phyloP scores from a whole-genome alignment of 2,797 vertebrate species.

The Characodon lateralis region DNA sequence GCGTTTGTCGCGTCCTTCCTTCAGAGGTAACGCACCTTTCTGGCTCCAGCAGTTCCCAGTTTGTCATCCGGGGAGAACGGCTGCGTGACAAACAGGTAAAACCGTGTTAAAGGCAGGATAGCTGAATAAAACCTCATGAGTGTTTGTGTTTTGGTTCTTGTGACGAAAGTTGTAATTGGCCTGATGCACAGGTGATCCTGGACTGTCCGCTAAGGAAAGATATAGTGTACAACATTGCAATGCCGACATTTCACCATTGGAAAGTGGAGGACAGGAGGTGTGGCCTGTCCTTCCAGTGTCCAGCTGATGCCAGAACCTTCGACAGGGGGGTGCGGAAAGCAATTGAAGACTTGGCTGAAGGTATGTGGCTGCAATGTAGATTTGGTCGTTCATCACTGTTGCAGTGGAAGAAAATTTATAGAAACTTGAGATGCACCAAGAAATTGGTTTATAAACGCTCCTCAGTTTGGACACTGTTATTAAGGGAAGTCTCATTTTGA shows the following conservation, averaged over 20 bases:
- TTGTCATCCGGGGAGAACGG: constrained; percentile 97
- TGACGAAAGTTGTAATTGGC: neutral
- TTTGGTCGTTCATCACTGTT: neutral
- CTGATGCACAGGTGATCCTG: constrained; percentile 88
- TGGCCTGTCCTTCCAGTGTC: constrained; percentile 96
- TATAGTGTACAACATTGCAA: constrained; percentile 96
- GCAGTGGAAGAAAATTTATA: neutral
- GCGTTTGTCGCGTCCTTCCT: constrained; percentile 93
- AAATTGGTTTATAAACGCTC: neutral
- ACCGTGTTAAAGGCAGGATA: neutral
- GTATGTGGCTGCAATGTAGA: constrained; percentile 60
- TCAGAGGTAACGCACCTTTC: constrained; percentile 79
- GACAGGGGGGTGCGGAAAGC: constrained; percentile 97
- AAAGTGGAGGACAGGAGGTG: constrained; percentile 95
- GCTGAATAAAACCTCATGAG: neutral
- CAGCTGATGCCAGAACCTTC: constrained; percentile 95
- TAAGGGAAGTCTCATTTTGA: too few relatives aligned
- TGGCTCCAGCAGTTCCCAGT: constrained; percentile 78
- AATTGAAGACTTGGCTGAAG: constrained; percentile 97
- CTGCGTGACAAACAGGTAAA: constrained; percentile 96
- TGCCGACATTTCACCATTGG: constrained; percentile 99
- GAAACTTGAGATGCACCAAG: neutral
- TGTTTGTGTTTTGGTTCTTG: neutral
- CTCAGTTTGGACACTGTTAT: too few relatives aligned
- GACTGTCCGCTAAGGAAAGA: constrained; percentile 97